Conservation (phyloP, 2,888 invertebrate genomes). For the Ephialtes manifestator region DNA sequence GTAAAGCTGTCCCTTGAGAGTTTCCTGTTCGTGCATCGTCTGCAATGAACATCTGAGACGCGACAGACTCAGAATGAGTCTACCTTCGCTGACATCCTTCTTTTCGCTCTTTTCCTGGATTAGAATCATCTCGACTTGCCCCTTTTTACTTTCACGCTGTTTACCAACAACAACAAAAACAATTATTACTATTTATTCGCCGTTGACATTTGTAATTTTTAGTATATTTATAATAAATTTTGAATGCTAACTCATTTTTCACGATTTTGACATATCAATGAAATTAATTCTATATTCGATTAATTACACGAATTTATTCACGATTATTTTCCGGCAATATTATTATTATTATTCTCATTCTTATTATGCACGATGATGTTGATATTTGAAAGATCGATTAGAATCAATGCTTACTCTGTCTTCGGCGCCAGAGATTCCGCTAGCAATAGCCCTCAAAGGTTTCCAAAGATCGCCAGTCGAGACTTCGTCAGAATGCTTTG, state of each 20-base stretch:
- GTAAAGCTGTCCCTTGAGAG: conserved; percentile 90
- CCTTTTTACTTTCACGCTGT: conserved; percentile 90
- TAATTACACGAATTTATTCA: too few relatives aligned
- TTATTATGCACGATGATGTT: too few relatives aligned
- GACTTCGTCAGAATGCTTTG: conserved; percentile 86
- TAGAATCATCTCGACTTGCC: conserved; percentile 89
- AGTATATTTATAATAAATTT: neutral
- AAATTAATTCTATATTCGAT: too few relatives aligned
- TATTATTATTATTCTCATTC: too few relatives aligned
- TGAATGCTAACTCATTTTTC: neutral
- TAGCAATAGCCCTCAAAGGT: conserved; percentile 89
- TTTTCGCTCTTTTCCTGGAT: conserved; percentile 88
- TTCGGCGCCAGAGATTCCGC: conserved; percentile 88
- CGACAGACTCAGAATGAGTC: conserved; percentile 89
- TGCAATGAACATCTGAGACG: conserved; percentile 90
- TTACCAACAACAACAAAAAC: neutral
- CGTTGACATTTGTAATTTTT: conserved; percentile 28
- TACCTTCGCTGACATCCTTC: conserved; percentile 89
- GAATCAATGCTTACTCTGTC: conserved; percentile 85
- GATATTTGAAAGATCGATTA: neutral
- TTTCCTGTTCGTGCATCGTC: conserved; percentile 91
- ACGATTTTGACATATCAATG: neutral
- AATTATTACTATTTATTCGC: conserved; percentile 1
- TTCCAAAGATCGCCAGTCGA: conserved; percentile 92
- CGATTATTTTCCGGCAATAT: too few relatives aligned